Percentiles rank a stretch among this genome's conserved stretches.
These are phyloP conservation scores for Timema cristinae DNA, from an alignment of 2,888 invertebrate species.

Conservation along the genomic window DNA sequence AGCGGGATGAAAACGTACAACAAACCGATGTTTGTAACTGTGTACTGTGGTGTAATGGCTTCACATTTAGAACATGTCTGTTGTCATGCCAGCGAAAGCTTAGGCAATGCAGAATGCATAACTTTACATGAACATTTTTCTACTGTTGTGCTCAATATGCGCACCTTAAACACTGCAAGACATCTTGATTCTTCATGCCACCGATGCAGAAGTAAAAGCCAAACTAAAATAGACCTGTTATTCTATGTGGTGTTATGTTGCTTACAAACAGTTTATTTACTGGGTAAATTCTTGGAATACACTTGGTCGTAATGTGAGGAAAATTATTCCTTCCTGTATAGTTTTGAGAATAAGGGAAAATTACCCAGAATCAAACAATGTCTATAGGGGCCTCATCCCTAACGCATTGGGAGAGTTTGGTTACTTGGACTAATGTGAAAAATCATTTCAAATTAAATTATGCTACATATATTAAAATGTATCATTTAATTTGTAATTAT, in stretches of 20 bases:
- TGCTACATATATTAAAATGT: too few relatives aligned
- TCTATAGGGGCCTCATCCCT: too few relatives aligned
- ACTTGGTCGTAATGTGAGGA: neutral
- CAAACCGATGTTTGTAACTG: neutral
- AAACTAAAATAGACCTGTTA: too few relatives aligned
- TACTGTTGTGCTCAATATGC: neutral
- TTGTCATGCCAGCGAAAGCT: neutral
- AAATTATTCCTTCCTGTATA: too few relatives aligned
- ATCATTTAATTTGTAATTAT: too few relatives aligned
- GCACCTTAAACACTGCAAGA: neutral
- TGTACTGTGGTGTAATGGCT: neutral
- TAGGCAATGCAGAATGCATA: neutral
- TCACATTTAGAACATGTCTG: neutral
- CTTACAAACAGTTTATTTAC: neutral
- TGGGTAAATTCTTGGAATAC: neutral
- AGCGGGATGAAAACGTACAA: neutral
- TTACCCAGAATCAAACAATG: too few relatives aligned
- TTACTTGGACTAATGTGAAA: too few relatives aligned
- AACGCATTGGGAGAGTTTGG: too few relatives aligned
- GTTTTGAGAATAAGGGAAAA: too few relatives aligned
- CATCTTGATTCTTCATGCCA: conserved; percentile 4
- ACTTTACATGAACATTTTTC: neutral
- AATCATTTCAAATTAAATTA: too few relatives aligned
- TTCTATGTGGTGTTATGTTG: too few relatives aligned
- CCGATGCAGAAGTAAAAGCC: neutral